Evolutionary conservation across 2,113 vertebrate species (phyloP).

Genomic region (Rhynchomys soricoides): DNA sequence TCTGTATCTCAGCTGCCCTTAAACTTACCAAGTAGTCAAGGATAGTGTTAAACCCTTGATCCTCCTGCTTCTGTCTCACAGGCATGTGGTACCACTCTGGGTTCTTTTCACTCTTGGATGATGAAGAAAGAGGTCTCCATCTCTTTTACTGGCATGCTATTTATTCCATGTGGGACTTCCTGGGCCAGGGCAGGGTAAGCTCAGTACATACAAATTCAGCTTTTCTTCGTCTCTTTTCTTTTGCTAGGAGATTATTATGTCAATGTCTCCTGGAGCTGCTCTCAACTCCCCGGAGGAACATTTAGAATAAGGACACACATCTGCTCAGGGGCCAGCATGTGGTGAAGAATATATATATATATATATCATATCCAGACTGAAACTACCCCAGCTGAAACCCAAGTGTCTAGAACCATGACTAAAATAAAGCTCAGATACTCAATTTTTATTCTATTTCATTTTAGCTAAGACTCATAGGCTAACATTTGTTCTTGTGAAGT

Average conservation of each 20-base stretch:
- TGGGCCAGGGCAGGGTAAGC: background rate
- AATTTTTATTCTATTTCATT: slow-evolving; percentile 34
- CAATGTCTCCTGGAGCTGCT: background rate
- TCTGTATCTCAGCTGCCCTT: background rate
- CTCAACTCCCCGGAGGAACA: background rate
- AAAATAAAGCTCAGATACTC: background rate
- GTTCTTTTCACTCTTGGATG: background rate
- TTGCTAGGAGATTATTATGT: background rate
- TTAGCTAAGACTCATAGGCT: background rate
- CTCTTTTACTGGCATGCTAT: background rate
- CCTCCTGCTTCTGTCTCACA: background rate
- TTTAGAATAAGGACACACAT: slow-evolving; percentile 7
- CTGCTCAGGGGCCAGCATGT: background rate
- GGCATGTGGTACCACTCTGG: background rate
- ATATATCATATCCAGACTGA: background rate
- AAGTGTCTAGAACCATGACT: background rate
- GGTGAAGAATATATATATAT: background rate
- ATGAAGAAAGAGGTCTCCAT: background rate
- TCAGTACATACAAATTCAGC: background rate
- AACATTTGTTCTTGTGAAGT: slow-evolving; percentile 11
- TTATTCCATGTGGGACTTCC: background rate
- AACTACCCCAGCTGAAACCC: background rate
- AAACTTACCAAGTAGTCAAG: background rate
- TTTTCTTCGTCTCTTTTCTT: background rate
- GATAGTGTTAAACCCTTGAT: background rate